Evolutionary conservation across 2,888 invertebrate genomes (phyloP).

Genomic region (Tipula vernalis): DNA sequence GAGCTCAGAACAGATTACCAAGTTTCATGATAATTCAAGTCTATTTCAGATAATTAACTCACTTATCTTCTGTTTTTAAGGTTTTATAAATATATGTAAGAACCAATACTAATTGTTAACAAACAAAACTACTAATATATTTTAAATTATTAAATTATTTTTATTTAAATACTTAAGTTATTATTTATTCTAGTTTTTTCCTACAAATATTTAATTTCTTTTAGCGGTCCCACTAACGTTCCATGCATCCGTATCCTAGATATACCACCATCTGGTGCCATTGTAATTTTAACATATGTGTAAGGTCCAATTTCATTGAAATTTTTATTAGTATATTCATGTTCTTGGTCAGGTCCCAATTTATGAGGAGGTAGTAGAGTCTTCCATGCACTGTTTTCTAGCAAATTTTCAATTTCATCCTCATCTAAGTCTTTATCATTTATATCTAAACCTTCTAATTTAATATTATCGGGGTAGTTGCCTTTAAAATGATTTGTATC

Average conservation of each 20-base stretch:
- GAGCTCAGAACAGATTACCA: too few species aligned
- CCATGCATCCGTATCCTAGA: constrained; percentile 42
- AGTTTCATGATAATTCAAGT: too few species aligned
- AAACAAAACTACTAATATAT: not conserved
- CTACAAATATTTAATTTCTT: not conserved
- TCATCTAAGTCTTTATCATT: constrained; percentile 25
- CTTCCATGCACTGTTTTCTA: constrained; percentile 9
- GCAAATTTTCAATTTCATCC: not conserved
- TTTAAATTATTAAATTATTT: not conserved
- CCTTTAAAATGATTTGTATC: constrained; percentile 52
- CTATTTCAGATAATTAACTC: too few species aligned
- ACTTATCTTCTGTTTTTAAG: too few species aligned
- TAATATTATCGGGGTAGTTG: constrained; percentile 48
- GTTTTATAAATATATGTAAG: too few species aligned
- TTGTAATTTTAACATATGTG: constrained; percentile 43
- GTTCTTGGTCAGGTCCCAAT: constrained; percentile 35
- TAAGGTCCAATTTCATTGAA: constrained; percentile 31
- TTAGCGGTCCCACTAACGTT: not conserved
- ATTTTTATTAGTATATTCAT: constrained; percentile 33
- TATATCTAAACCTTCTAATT: constrained; percentile 39
- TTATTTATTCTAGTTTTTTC: not conserved
- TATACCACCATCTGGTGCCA: constrained; percentile 50
- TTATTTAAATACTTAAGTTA: too few species aligned
- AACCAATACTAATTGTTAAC: too few species aligned
- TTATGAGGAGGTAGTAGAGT: constrained; percentile 23